A percentile compares a stretch with the other conserved stretches of the same genome.
phyloP scores from a whole-genome alignment of 2,888 invertebrate genomes.

The Stictocephala bisonia region DNA sequence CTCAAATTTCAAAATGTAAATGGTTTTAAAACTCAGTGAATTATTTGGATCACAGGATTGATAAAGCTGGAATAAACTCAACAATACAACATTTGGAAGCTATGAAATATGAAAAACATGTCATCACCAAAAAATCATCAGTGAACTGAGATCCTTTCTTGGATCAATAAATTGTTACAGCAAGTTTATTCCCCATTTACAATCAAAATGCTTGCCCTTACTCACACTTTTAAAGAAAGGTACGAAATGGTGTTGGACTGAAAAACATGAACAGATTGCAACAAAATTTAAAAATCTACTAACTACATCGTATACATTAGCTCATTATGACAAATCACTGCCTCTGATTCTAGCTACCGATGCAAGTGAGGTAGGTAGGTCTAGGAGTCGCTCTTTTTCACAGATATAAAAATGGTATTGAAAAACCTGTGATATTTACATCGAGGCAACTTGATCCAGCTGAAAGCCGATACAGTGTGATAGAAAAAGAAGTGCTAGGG shows the following conservation, averaged over 20 bases:
- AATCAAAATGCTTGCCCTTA: neutral
- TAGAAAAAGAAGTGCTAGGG: conserved; percentile 21
- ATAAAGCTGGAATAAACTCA: conserved; percentile 6
- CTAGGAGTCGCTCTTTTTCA: conserved; percentile 32
- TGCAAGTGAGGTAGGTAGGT: conserved; percentile 24
- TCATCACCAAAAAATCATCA: conserved; percentile 5
- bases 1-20: neutral
- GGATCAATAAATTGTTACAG: conserved; percentile 15
- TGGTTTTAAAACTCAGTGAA: conserved; percentile 9
- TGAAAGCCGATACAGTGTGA: conserved; percentile 21
- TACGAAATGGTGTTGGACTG: conserved; percentile 4
- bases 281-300: conserved; percentile 7
- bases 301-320: neutral
- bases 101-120: neutral
- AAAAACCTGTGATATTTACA: conserved; percentile 29
- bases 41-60: no score
- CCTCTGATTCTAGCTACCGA: conserved; percentile 20
- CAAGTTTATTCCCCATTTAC: conserved; percentile 29
- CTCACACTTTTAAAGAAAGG: neutral
- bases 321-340: conserved; percentile 7
- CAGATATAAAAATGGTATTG: conserved; percentile 8
- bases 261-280: neutral
- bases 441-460: neutral
- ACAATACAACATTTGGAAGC: neutral
- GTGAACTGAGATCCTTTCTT: conserved; percentile 5